Conservation (phyloP, 2,888 invertebrate species). For the Pseudococcus jackbeardsleyi region DNA sequence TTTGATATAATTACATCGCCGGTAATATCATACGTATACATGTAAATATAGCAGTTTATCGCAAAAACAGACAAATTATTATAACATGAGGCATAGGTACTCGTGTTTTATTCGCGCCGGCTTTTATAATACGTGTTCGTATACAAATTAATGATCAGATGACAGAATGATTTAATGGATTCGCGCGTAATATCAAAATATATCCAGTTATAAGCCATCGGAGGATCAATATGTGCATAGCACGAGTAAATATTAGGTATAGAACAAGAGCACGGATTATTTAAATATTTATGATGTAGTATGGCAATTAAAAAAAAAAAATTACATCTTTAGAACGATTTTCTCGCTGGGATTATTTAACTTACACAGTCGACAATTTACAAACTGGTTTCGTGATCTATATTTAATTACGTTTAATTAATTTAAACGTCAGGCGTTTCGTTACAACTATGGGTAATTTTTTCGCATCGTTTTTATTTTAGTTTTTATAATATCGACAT, state of each 20-base stretch:
- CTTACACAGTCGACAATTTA: neutral
- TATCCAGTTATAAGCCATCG: neutral
- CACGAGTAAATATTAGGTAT: too few species aligned
- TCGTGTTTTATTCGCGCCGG: conserved; percentile 17
- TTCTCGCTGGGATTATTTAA: conserved; percentile 9
- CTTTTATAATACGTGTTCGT: neutral
- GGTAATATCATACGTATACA: conserved; percentile 10
- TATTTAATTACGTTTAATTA: conserved; percentile 50
- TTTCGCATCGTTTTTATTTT: neutral
- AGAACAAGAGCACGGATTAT: neutral
- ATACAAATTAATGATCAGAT: conserved; percentile 48
- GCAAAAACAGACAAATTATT: conserved; percentile 52
- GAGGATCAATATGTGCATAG: neutral
- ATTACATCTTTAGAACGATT: conserved; percentile 38
- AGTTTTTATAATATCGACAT: neutral
- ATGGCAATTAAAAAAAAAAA: conserved; percentile 37
- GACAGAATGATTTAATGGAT: conserved; percentile 52
- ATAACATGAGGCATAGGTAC: neutral
- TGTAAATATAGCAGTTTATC: conserved; percentile 36
- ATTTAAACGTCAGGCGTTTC: conserved; percentile 45
- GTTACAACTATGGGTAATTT: neutral
- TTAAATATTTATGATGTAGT: conserved; percentile 52
- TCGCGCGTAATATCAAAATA: conserved; percentile 43
- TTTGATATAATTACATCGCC: conserved; percentile 22
- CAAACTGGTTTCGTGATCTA: conserved; percentile 53